Conservation (phyloP, 2,888 invertebrate species). For the Globia sparganii region DNA sequence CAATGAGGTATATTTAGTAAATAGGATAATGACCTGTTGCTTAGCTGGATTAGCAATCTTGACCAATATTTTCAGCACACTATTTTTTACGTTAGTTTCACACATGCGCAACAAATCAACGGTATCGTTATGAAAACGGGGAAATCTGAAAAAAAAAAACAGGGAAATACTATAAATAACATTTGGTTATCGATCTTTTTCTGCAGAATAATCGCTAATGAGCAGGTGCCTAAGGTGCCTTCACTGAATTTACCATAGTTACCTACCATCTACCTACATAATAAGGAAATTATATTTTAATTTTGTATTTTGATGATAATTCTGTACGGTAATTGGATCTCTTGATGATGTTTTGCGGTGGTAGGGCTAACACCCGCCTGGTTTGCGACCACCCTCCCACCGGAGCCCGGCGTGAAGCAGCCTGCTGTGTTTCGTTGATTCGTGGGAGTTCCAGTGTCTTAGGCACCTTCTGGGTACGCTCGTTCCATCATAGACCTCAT, state of each 20-base stretch:
- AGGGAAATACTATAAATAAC: background rate
- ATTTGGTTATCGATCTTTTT: background rate
- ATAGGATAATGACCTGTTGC: background rate
- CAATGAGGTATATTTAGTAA: background rate
- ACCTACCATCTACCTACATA: background rate
- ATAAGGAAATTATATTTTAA: background rate
- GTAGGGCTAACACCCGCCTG: too few species aligned
- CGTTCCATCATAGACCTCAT: too few species aligned
- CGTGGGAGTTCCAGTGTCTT: too few species aligned
- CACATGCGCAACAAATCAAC: background rate
- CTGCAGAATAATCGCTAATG: constrained; percentile 9
- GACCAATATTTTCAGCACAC: constrained; percentile 1
- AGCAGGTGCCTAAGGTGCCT: background rate
- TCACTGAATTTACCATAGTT: background rate
- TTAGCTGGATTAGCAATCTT: background rate
- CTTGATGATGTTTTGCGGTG: background rate
- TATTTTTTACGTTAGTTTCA: constrained; percentile 1
- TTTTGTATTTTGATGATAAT: background rate
- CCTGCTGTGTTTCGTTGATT: too few species aligned
- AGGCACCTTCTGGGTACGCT: too few species aligned
- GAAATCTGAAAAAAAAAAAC: constrained; percentile 1
- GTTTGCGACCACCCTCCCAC: too few species aligned
- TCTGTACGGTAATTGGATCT: background rate
- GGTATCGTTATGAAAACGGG: background rate
- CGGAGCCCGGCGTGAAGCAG: too few species aligned